Percentiles rank a stretch among this genome's conserved stretches.
Conservation (phyloP, 2,113 vertebrate genomes). For the Ageneiosus marmoratus region DNA sequence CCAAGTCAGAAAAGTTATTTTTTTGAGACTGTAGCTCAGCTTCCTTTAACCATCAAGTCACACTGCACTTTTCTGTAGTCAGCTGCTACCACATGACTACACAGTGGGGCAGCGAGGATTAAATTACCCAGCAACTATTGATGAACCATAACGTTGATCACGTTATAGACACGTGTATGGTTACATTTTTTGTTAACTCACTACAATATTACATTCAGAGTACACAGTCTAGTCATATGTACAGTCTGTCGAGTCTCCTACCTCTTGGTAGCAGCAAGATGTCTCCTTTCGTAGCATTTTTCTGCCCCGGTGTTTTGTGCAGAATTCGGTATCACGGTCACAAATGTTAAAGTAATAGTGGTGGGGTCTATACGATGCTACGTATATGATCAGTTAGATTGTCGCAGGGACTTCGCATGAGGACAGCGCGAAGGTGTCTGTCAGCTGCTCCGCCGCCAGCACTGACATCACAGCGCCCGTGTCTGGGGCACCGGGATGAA, state of each 20-base stretch:
- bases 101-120: background rate
- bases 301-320: constrained; percentile 33
- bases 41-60: background rate
- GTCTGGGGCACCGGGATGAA: background rate
- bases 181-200: background rate
- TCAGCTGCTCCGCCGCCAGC: background rate
- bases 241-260: constrained; percentile 53
- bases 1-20: background rate
- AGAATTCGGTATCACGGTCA: constrained; percentile 12
- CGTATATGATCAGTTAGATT: background rate
- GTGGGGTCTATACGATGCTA: background rate
- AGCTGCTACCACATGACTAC: constrained; percentile 46
- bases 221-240: background rate
- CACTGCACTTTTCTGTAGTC: background rate
- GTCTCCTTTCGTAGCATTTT: constrained; percentile 76
- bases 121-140: background rate
- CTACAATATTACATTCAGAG: background rate
- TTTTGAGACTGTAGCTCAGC: background rate
- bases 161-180: background rate
- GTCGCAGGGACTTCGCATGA: background rate
- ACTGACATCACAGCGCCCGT: constrained; percentile 39
- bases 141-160: background rate
- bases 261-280: constrained; percentile 83
- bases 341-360: too few relatives aligned
- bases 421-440: background rate